These are phyloP conservation scores for Antrozous pallidus DNA, from an alignment of 2,797 vertebrate species.

Conservation along the genomic window DNA sequence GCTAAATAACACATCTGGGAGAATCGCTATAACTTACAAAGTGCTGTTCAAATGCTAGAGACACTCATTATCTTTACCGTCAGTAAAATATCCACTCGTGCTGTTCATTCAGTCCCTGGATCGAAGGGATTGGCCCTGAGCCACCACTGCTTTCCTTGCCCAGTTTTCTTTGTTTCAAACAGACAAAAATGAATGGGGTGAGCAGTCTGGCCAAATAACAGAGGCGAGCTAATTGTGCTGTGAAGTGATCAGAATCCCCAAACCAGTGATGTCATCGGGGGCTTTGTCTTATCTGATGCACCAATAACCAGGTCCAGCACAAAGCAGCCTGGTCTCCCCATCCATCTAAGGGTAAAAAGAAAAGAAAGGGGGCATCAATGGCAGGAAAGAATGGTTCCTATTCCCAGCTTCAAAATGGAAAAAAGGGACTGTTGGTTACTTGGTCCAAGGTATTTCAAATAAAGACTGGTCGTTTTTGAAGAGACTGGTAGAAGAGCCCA, in stretches of 20 bases:
- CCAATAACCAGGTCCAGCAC: not conserved
- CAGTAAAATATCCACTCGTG: not conserved
- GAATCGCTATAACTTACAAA: not conserved
- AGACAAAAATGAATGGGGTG: conserved; percentile 34
- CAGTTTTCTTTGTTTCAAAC: conserved; percentile 39
- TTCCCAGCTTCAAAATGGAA: not conserved
- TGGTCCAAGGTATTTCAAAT: not conserved
- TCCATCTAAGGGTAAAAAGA: not conserved
- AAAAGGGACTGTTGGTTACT: not conserved
- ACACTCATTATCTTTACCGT: not conserved
- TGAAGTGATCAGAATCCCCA: conserved; percentile 13
- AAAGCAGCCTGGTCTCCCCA: not conserved
- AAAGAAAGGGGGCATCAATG: not conserved
- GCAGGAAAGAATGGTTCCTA: not conserved
- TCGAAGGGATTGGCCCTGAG: not conserved
- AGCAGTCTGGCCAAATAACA: conserved; percentile 32
- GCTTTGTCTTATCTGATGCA: conserved; percentile 6
- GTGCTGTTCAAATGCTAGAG: not conserved
- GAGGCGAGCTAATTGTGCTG: not conserved
- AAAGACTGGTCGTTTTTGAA: not conserved
- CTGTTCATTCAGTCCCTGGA: not conserved
- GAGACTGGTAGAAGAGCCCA: not conserved
- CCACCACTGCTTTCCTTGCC: not conserved
- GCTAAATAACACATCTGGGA: not conserved
- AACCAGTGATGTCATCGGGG: not conserved